Evolutionary conservation across 2,888 invertebrate species (phyloP).

Genomic region (Gortyna flavago): DNA sequence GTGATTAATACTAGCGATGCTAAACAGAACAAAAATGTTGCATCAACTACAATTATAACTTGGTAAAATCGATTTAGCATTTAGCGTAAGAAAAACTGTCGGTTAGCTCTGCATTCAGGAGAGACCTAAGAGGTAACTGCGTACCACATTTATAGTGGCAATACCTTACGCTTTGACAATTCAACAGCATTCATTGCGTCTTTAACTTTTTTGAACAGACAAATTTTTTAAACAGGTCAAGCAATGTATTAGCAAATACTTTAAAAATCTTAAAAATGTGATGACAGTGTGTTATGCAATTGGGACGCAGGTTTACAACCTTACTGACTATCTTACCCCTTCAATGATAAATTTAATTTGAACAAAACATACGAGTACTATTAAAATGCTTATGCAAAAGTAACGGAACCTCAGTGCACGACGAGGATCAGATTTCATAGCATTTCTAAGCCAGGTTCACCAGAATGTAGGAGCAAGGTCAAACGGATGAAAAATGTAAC

Average conservation of each 20-base stretch:
- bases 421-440: conserved; percentile 18
- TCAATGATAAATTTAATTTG: background rate
- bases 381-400: background rate
- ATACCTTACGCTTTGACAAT: background rate
- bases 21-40: conserved; percentile 2
- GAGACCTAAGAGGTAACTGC: background rate
- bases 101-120: background rate
- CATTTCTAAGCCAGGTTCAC: conserved; percentile 22
- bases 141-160: background rate
- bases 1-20: background rate
- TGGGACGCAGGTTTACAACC: background rate
- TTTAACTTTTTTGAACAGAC: background rate
- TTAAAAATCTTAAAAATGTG: background rate
- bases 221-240: background rate
- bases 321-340: background rate
- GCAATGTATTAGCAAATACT: background rate
- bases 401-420: conserved; percentile 13
- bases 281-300: background rate
- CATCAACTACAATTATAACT: background rate
- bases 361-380: background rate
- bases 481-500: conserved; percentile 10
- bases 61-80: background rate
- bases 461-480: conserved; percentile 18
- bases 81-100: background rate
- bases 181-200: background rate